phyloP scores from a whole-genome alignment of 2,797 vertebrate species.

The Rhabdomys pumilio region DNA sequence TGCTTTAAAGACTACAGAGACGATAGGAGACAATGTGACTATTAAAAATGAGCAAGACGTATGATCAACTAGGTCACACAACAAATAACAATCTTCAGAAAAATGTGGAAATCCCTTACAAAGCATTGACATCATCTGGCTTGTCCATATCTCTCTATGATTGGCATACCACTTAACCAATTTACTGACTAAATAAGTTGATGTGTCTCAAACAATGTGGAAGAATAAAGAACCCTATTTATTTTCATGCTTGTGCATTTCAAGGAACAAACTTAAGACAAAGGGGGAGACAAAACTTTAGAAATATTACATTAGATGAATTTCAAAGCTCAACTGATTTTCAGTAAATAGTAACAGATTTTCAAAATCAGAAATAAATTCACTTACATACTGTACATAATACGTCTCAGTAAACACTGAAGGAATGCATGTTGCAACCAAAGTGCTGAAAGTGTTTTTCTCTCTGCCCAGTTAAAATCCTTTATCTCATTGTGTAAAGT shows the following conservation, averaged over 20 bases:
- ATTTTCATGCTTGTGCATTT: not conserved
- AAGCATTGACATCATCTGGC: not conserved
- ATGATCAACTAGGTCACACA: not conserved
- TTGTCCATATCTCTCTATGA: not conserved
- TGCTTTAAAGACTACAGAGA: conserved; percentile 39
- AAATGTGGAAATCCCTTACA: not conserved
- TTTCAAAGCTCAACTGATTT: not conserved
- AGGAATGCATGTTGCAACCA: not conserved
- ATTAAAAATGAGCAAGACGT: not conserved
- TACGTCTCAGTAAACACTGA: conserved; percentile 11
- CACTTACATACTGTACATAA: not conserved
- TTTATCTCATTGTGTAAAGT: conserved; percentile 33
- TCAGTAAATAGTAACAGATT: not conserved
- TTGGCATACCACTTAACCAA: not conserved
- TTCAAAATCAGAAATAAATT: conserved; percentile 41
- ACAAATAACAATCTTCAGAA: conserved; percentile 26
- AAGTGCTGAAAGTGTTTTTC: not conserved
- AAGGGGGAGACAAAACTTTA: not conserved
- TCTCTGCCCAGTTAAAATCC: conserved; percentile 34
- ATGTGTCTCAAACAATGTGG: not conserved
- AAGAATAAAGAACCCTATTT: not conserved
- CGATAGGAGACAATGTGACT: not conserved
- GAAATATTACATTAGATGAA: not conserved
- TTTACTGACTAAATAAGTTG: not conserved
- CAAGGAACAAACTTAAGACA: conserved; percentile 37